Evolutionary conservation across 2,888 invertebrate species (phyloP), one percentile per base, ranked within the genome.

Genomic region (Terebella lapidaria): DNA sequence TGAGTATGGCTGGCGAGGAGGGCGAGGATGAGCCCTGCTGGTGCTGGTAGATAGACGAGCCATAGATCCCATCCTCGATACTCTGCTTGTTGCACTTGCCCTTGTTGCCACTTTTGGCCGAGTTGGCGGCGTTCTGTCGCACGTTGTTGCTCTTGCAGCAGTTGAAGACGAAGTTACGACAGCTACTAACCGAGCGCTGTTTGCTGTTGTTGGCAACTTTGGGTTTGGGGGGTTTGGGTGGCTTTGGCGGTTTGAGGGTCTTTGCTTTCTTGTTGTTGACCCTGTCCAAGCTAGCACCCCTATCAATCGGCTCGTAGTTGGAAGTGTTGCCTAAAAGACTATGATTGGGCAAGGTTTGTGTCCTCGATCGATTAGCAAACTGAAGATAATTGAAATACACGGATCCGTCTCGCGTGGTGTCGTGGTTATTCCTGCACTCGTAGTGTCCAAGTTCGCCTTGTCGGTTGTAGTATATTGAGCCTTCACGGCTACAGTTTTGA

Each of bases 361-460:
- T 35, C 5, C 49, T 15, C 5, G 49, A 49, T 22, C 49, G 10
- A 22, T 49, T 49, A 5, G 49, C 49, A 24, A 49, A 49, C 49
- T 49, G 49, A 15, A 49, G 49, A 24, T 49, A 49, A 22, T 49
- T 49, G 22, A 49, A 49, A 24, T 49, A 49, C 18, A 49, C 49
- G n/a, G 49, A 49, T 15, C 49, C 49, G 49, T 49, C 49, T 5
- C 18, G 49, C 18, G 49, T 22, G 18, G 49, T 22, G 10, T 49
- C 18, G 53, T 25, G 53, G 15, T 18, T 28, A 10, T 49, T 15
- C 18, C n/a, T 15, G 49, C 49, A 49, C 27, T 49, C 49, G 22
- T 49, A 49, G 49, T 49, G 49, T n/a, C 18, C 49, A 5, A 49
- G 10, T 24, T 10, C 49, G 18, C 22, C 22, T 22, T 49, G 49